phyloP scores from a whole-genome alignment of 2,113 vertebrate genomes.

The Rhagologus leucostigma region DNA sequence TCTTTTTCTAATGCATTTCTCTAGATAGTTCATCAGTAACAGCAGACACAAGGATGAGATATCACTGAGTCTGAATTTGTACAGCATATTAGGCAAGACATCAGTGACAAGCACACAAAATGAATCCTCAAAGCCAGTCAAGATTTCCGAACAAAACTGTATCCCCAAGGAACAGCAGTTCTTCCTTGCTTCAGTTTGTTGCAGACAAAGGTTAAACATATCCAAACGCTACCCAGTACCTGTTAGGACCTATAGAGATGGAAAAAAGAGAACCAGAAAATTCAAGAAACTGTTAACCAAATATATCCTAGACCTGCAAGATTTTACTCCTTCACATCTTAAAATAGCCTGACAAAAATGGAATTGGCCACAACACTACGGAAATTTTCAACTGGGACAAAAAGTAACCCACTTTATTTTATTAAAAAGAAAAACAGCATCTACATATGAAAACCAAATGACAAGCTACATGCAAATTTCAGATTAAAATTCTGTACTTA shows the following conservation, averaged over 20 bases:
- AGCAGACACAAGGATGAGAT: neutral
- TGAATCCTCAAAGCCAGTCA: neutral
- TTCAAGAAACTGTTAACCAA: neutral
- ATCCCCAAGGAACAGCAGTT: neutral
- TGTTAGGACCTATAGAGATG: neutral
- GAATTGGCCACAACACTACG: neutral
- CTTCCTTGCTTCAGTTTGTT: neutral
- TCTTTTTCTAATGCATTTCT: neutral
- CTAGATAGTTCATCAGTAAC: neutral
- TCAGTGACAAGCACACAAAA: neutral
- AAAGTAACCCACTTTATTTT: neutral
- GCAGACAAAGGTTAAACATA: neutral
- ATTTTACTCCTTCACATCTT: neutral
- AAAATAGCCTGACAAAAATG: constrained; percentile 10
- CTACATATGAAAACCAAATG: neutral
- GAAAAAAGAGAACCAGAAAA: neutral
- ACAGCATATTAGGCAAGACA: neutral
- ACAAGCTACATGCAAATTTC: neutral
- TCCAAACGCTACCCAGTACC: neutral
- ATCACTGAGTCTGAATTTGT: neutral
- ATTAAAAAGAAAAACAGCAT: neutral
- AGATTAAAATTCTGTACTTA: neutral
- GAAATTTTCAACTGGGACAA: constrained; percentile 18
- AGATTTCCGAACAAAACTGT: neutral
- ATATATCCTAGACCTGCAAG: neutral